phyloP scores from a whole-genome alignment of 1,140 invertebrate species.

The Coelopa frigida region DNA sequence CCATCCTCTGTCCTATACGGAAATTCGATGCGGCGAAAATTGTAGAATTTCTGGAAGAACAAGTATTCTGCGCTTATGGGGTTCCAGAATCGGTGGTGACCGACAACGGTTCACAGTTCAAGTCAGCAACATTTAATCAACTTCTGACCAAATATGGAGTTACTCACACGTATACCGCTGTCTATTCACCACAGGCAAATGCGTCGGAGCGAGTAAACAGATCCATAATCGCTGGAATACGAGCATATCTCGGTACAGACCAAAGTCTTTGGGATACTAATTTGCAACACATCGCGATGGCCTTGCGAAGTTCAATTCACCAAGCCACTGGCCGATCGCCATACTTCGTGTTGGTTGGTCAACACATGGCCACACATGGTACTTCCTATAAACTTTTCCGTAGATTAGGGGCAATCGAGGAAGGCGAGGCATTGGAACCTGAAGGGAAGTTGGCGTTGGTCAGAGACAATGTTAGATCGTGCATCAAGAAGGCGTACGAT shows the following conservation, averaged over 20 bases:
- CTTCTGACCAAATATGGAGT: not conserved
- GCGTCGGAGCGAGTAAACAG: constrained; percentile 10
- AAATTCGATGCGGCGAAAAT: too few relatives aligned
- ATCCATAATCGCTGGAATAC: constrained; percentile 1
- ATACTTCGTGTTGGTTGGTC: too few relatives aligned
- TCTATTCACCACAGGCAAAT: constrained; percentile 7
- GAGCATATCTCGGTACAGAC: constrained; percentile 1
- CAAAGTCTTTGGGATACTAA: constrained; percentile 6
- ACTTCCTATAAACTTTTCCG: too few relatives aligned
- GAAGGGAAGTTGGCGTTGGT: too few relatives aligned
- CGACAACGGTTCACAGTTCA: constrained; percentile 6
- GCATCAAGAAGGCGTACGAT: too few relatives aligned
- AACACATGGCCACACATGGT: too few relatives aligned
- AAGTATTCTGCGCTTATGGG: constrained; percentile 6
- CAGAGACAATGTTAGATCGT: too few relatives aligned
- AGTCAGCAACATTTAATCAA: not conserved
- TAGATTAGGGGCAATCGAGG: too few relatives aligned
- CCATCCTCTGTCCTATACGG: not conserved
- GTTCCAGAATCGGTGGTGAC: constrained; percentile 1
- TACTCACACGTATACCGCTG: constrained; percentile 1
- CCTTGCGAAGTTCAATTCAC: too few relatives aligned
- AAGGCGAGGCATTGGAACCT: too few relatives aligned
- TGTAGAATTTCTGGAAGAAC: constrained; percentile 2
- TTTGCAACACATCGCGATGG: too few relatives aligned
- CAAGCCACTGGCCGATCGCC: too few relatives aligned